Base-by-base conservation (phyloP, 1,140 invertebrate species). In the Heliconius nattereri region DNA sequence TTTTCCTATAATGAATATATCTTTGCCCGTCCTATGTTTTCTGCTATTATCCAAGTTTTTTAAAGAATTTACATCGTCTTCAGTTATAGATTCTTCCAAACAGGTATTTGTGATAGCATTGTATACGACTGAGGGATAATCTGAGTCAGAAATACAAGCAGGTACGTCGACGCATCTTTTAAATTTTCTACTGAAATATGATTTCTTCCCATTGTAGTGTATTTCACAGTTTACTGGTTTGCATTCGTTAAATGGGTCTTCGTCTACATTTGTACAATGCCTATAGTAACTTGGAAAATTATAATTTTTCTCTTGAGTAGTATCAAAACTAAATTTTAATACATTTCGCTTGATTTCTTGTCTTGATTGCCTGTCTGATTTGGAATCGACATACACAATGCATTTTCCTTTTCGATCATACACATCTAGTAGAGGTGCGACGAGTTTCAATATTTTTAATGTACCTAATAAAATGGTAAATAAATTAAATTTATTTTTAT, bases 171-270 rank as follows among this genome's bases (percentile, higher is more conserved):
- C 75, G 76, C 95, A 96, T 77, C 87, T 87, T 82, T 92, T 94
- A 20, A 78, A 60, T 52, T 85, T 86, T 32, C 80, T 78, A 84
- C 92, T 91, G 83, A 87, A 95, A 85, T 92, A 94, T 54, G 93
- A 91, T 71, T 91, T 91, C 29, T 83, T 87, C 8, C 93, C 95
- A 76, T 94, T 93, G 80, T 96, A 96, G 87, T 95, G 94, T 54
- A 87, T 87, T n/a, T 94, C 93, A 84, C 95, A 96, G 73, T 95
- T 87, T 0, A 95, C 95, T 45, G 95, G 94, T 23, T 86, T 82
- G 84, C 95, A 96, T n/a, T 92, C 84, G 79, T 95, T 94, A 23
- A 95, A 83, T 7, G 94, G 90, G 81, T 95, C 94, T 81, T 94
- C 86, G 83, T 96, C 95, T 29, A 86, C 78, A 29, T 90, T 87